Percentiles rank a stretch among this genome's conserved stretches.
These are phyloP conservation scores for Holotrichia oblita DNA, from an alignment of 1,140 invertebrate genomes.

Conservation along the genomic window DNA sequence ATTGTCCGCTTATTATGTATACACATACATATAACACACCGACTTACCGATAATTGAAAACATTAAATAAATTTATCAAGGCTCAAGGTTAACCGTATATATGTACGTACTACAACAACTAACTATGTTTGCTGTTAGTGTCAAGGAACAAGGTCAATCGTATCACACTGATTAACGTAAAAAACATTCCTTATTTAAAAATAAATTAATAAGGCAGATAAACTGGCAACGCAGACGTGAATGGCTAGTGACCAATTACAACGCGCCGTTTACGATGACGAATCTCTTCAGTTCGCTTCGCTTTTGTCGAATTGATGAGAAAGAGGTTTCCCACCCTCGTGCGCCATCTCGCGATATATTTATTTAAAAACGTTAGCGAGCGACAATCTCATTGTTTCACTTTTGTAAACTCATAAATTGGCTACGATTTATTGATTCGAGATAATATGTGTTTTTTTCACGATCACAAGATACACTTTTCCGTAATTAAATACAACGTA, in stretches of 20 bases:
- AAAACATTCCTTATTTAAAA: constrained; percentile 39
- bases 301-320: background rate
- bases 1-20: constrained; percentile 18
- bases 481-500: background rate
- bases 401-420: constrained; percentile 1
- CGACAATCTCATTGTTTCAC: background rate
- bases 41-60: constrained; percentile 35
- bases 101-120: background rate
- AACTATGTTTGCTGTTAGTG: constrained; percentile 37
- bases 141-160: constrained; percentile 40
- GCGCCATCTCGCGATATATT: background rate
- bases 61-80: constrained; percentile 33
- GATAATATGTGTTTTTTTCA: background rate
- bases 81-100: constrained; percentile 18
- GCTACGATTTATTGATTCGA: constrained; percentile 16
- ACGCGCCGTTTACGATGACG: background rate
- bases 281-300: background rate
- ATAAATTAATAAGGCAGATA: constrained; percentile 38
- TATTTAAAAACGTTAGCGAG: background rate
- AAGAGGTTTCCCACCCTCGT: background rate
- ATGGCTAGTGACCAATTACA: background rate
- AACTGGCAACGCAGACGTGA: constrained; percentile 18
- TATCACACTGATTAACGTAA: constrained; percentile 39
- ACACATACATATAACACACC: background rate
- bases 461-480: background rate